A percentile compares a stretch with the other conserved stretches of the same genome.
Conservation (phyloP, 2,113 vertebrate genomes). For the Fregetta grallaria region DNA sequence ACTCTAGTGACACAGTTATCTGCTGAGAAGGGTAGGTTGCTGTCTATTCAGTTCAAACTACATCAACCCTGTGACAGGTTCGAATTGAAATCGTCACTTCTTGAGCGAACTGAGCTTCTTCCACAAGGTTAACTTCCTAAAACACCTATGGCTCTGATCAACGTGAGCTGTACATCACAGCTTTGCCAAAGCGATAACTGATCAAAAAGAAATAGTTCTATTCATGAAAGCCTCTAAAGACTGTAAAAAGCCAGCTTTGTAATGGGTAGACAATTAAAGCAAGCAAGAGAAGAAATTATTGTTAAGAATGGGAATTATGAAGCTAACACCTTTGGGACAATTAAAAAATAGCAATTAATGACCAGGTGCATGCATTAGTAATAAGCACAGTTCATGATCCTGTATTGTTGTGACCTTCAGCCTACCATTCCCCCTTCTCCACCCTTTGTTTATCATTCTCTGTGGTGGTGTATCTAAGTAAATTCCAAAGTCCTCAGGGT, state of each 20-base stretch:
- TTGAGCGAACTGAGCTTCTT: neutral
- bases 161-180: neutral
- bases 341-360: neutral
- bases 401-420: conserved; percentile 14
- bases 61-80: accelerated
- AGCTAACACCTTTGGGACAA: neutral
- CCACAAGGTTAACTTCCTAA: neutral
- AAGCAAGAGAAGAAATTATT: neutral
- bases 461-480: conserved; percentile 9
- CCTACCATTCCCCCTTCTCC: neutral
- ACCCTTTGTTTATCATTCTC: neutral
- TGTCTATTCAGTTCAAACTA: neutral
- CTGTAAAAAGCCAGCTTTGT: neutral
- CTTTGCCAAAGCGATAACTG: neutral
- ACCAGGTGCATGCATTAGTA: neutral
- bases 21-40: neutral
- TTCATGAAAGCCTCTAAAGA: neutral
- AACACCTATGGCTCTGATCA: neutral
- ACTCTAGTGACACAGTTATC: neutral
- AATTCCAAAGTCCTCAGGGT: conserved; percentile 54
- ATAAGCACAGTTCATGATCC: neutral
- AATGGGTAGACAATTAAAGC: neutral
- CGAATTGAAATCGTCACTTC: neutral
- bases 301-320: neutral
- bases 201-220: neutral